Evolutionary conservation across 30 jellyfish, hydroid and myxozoan species (phyloP).

Genomic region (Aurelia aurita): DNA sequence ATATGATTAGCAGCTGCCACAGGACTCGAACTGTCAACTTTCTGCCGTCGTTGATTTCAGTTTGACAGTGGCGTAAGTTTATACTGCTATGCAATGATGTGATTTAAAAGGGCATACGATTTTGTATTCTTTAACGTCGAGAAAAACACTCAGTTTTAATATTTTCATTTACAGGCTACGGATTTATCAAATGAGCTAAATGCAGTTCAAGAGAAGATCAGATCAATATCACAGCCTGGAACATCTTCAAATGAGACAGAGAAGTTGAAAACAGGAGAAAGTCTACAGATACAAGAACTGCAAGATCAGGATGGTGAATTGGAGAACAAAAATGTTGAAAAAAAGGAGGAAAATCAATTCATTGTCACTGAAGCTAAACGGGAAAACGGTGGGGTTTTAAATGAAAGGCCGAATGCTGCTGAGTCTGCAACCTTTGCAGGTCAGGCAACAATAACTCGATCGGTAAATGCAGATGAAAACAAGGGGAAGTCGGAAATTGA

Average conservation of each 20-base stretch:
- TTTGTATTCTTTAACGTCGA: too few species aligned
- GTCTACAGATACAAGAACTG: neutral
- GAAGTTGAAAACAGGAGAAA: neutral
- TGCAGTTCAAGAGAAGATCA: neutral
- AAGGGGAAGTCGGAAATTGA: neutral
- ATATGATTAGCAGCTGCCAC: too few species aligned
- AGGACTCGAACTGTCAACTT: too few species aligned
- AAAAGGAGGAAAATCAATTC: neutral
- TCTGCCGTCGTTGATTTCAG: too few species aligned
- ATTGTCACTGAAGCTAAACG: neutral
- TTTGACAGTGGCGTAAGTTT: too few species aligned
- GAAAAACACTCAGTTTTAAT: neutral
- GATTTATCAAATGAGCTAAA: slow-evolving; percentile 29
- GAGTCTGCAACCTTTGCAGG: neutral
- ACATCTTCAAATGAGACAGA: neutral
- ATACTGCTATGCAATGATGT: too few species aligned
- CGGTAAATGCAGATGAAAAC: too few species aligned
- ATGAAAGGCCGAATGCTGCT: neutral
- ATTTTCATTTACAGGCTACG: slow-evolving; percentile 1
- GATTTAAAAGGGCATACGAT: too few species aligned
- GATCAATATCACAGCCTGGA: neutral
- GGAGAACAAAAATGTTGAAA: neutral
- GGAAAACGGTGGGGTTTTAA: neutral
- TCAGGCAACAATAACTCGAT: neutral
- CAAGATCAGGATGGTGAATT: neutral